Evolutionary conservation across 1,140 invertebrate genomes (phyloP), one percentile per base, ranked within the genome.

Genomic region (Lutraria rhynchaena): DNA sequence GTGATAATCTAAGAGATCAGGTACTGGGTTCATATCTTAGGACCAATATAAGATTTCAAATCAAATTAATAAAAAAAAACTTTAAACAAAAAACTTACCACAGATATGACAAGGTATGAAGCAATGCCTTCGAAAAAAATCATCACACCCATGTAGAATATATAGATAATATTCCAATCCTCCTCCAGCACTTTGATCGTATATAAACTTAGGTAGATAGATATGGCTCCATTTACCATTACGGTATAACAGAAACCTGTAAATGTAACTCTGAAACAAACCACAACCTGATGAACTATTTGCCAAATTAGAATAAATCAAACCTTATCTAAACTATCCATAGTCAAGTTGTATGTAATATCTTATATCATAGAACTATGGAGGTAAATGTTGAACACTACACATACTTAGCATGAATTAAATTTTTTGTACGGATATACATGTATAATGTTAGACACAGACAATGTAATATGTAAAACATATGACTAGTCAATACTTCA

Each of bases 221-320:
- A 69, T 22, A 89, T 31, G 11, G 80, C 15, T 3, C 86, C 86
- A 74, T 86, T 82, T 1, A 82, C 35, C 29, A 82, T 81, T 19
- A 89, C 83, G 31, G 60, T 81, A 35, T 33, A 46, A n/a, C 70
- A 84, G 84, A 89, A 90, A 3, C 73, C 15, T 55, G 83, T 46
- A 86, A 89, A 90, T 44, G 86, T 81, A 15, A 77, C 82, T 83
- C 89, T 89, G 89, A 83, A 89, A 89, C 27, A 77, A 77, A 75
- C n/a, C 24, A 19, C 7, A 63, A 63, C 49, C 35, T 35, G 35
- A 5, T 67, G 13, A 41, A 29, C 61, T n/a, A n/a, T n/a, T n/a
- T n/a, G n/a, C n/a, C n/a, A n/a, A n/a, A n/a, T n/a, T n/a, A n/a
- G n/a, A n/a, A n/a, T n/a, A n/a, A n/a, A n/a, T n/a, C n/a, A n/a